Conservation (phyloP, 2,797 vertebrate genomes). For the Cyprinella venusta region DNA sequence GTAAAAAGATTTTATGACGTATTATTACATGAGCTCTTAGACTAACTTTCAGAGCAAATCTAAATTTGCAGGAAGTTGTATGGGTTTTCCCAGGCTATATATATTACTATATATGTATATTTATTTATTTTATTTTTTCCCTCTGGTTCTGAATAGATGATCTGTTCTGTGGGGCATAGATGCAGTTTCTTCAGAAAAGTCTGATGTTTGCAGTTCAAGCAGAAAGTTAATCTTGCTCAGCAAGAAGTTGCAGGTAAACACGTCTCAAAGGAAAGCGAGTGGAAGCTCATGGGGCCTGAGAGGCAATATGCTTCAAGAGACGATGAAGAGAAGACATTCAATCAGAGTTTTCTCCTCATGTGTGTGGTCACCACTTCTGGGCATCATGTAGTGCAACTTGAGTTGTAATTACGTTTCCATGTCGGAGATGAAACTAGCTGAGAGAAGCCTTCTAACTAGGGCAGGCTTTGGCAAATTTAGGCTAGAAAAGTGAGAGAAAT, state of each 20-base stretch:
- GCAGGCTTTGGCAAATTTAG: neutral
- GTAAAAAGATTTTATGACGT: too few relatives aligned
- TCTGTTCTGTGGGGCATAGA: slow-evolving; percentile 1
- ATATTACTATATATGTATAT: too few relatives aligned
- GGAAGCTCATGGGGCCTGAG: slow-evolving; percentile 24
- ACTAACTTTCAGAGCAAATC: too few relatives aligned
- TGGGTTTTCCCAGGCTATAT: too few relatives aligned
- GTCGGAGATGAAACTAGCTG: slow-evolving; percentile 3
- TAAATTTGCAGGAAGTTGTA: too few relatives aligned
- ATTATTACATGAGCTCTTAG: too few relatives aligned
- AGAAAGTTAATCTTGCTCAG: slow-evolving; percentile 45
- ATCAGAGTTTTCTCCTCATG: neutral
- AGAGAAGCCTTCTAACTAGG: slow-evolving; percentile 7
- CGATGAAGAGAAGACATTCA: slow-evolving; percentile 2
- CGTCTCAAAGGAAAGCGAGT: slow-evolving; percentile 23
- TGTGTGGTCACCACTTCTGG: slow-evolving; percentile 27
- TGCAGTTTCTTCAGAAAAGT: slow-evolving; percentile 32
- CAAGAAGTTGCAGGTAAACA: slow-evolving; percentile 36
- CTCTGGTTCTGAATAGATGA: slow-evolving; percentile 6
- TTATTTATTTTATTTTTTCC: neutral
- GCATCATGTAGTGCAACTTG: slow-evolving; percentile 8
- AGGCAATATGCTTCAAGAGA: slow-evolving; percentile 19
- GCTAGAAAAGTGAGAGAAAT: neutral
- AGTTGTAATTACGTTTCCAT: slow-evolving; percentile 16
- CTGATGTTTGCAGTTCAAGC: slow-evolving; percentile 45